Base-by-base conservation (phyloP, 2,888 invertebrate genomes). In the Leptinotarsa juncta region DNA sequence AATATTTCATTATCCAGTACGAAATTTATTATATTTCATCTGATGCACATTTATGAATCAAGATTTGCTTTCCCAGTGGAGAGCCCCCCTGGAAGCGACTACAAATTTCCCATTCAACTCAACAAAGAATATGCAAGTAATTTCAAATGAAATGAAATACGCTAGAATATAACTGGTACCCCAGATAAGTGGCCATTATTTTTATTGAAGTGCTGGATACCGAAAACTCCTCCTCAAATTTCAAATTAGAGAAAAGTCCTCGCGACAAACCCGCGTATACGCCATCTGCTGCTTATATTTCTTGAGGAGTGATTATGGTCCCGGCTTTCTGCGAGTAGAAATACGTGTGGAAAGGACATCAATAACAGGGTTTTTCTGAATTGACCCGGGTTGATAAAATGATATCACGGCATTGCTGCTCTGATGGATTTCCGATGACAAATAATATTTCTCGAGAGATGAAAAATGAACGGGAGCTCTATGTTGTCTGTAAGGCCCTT, bases 231-330 rank as follows among this genome's bases (percentile, higher is more conserved):
- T n/a, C 5, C 62, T 42, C 62, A 26, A 62, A 62, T 62, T 62
- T 62, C 18, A 62, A 42, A 62, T 62, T 62, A 42, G n/a, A 62
- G 62, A 16, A 26, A 62, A 62, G 26, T 62, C 42, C 42, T 62
- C 14, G 62, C 62, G 62, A 62, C 62, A 62, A 62, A 62, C 26
- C 12, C 14, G 42, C 62, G 4, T 42, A 62, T 62, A 62, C n/a
- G 32, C 26, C 62, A 62, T 62, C 62, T 62, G 62, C 62, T 26
- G 62, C 62, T 62, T 62, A n/a, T 32, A 62, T 62, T 62, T 62
- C 62, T 26, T 42, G 62, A n/a, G 32, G 62, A 62, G 32, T 62
- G 62, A 62, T 62, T 42, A 62, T 26, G 15, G 32, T 12, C 3
- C 32, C n/a, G 4, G 42, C n/a, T 62, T 62, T 62, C 57, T 62